Evolutionary conservation across 2,888 invertebrate species (phyloP), one percentile per base, ranked within the genome.

Genomic region (Gasteruption jaculator): DNA sequence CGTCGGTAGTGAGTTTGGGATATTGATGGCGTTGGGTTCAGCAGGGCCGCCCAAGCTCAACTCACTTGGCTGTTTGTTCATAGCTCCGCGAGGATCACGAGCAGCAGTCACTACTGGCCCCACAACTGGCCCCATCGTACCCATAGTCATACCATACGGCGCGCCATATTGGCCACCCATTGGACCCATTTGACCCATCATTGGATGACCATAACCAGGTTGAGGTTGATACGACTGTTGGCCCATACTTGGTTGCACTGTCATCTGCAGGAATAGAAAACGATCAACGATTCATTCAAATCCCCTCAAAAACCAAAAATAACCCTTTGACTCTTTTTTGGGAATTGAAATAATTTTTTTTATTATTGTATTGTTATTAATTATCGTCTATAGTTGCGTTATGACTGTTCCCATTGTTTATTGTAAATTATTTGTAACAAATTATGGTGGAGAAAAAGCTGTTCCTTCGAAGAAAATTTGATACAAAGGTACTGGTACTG

Each of bases 241-340:
- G 15, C 79, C 79, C 63, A 84, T 75, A 35, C 83, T 79, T 29
- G 86, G 85, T 26, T 84, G 85, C 61, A 86, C 82, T 48, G 87
- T 88, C 74, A 86, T 82, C 78, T 87, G 83, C 32, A 45, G 37
- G 22, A 45, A n/a, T n/a, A n/a, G n/a, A n/a, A n/a, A n/a, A n/a
- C n/a, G n/a, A n/a, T n/a, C n/a, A n/a, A n/a, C n/a, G n/a, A n/a
- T n/a, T n/a, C n/a, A n/a, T n/a, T n/a, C n/a, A n/a, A n/a, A n/a
- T n/a, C n/a, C n/a, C n/a, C n/a, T n/a, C n/a, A 11, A 26, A 32
- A 12, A 38, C 22, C n/a, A 10, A 18, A 11, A 34, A 15, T 14
- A 24, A 29, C 8, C n/a, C n/a, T 15, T 24, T 32, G n/a, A 14
- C 4, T 33, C 2, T 6, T 14, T 30, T 4, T 15, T 15, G n/a